These are phyloP conservation scores for Lathronympha strigana DNA, from an alignment of 2,888 invertebrate species.

Conservation along the genomic window DNA sequence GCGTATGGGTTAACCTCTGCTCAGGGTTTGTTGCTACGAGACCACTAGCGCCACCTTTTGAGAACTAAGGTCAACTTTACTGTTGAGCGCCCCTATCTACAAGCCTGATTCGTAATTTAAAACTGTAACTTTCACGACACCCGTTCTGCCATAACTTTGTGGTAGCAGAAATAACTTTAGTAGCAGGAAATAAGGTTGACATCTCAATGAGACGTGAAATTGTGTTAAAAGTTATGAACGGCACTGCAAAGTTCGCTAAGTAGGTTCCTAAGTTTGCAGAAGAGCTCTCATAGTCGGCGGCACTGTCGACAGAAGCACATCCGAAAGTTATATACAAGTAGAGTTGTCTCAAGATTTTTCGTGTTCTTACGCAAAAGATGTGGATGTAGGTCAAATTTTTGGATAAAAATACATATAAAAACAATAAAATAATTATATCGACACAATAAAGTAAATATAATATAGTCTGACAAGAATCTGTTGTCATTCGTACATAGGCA, in stretches of 20 bases:
- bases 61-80: conserved; percentile 4
- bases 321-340: conserved; percentile 1
- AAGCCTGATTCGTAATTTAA: background rate
- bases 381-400: background rate
- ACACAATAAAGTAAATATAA: too few species aligned
- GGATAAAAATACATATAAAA: background rate
- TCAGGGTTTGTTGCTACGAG: background rate
- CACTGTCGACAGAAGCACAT: conserved; percentile 5
- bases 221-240: conserved; percentile 7
- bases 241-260: conserved; percentile 7
- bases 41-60: conserved; percentile 17
- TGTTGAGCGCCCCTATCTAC: conserved; percentile 2
- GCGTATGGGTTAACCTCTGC: too few species aligned
- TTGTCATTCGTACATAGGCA: too few species aligned
- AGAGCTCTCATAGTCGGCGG: conserved; percentile 17
- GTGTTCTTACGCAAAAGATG: background rate
- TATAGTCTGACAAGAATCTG: too few species aligned
- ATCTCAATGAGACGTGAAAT: background rate
- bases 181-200: background rate
- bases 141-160: background rate
- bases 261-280: conserved; percentile 20
- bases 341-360: conserved; percentile 4
- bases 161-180: background rate
- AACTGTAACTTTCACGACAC: background rate
- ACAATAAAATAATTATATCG: too few species aligned